Evolutionary conservation across 2,888 invertebrate genomes (phyloP).

Genomic region (Falcaria lacertinaria): DNA sequence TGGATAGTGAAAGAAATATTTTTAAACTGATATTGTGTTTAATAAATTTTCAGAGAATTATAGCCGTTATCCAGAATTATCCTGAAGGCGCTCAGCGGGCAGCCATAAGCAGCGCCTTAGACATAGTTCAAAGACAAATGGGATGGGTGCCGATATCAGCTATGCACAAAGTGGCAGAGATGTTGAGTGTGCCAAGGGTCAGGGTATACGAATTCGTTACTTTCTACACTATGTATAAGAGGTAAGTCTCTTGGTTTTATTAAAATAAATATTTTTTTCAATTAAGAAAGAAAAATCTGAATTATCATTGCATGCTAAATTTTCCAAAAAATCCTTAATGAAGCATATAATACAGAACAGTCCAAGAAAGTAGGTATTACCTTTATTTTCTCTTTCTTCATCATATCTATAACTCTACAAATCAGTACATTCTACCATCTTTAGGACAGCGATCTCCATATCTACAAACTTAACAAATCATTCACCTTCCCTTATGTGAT

Average conservation of each 20-base stretch:
- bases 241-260: slow-evolving; percentile 35
- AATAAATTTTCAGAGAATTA: slow-evolving; percentile 42
- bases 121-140: slow-evolving; percentile 62
- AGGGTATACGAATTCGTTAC: slow-evolving; percentile 66
- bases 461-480: too few relatives aligned
- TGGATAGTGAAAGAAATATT: too few relatives aligned
- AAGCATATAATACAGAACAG: too few relatives aligned
- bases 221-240: slow-evolving; percentile 62
- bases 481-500: too few relatives aligned
- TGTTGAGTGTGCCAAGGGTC: slow-evolving; percentile 54
- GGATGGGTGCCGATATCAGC: slow-evolving; percentile 71
- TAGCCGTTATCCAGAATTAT: slow-evolving; percentile 54
- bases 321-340: too few relatives aligned
- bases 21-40: slow-evolving; percentile 3
- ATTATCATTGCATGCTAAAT: too few relatives aligned
- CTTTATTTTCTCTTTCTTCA: too few relatives aligned
- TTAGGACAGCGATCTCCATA: too few relatives aligned
- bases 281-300: not conserved
- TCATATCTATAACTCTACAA: too few relatives aligned
- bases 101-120: slow-evolving; percentile 44
- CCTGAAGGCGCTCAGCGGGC: slow-evolving; percentile 55
- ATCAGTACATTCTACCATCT: too few relatives aligned
- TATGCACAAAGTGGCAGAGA: slow-evolving; percentile 62
- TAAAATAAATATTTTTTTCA: slow-evolving; percentile 2
- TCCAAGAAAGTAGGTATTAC: too few relatives aligned